Percentiles rank a stretch among this genome's conserved stretches.
phyloP scores from a whole-genome alignment of 2,113 vertebrate species.

The Monarcha castaneiventris region DNA sequence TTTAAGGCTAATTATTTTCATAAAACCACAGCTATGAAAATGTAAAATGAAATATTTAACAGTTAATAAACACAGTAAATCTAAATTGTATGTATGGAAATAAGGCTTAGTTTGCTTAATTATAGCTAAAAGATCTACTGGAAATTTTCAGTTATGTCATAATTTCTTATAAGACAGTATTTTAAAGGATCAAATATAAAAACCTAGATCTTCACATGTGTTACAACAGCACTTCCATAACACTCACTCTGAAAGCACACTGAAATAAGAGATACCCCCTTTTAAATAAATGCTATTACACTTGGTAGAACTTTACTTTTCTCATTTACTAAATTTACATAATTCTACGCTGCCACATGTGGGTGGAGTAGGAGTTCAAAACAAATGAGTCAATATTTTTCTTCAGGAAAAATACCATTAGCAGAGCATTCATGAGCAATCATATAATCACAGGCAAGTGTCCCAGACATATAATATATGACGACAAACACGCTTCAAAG shows the following conservation, averaged over 20 bases:
- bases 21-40: not conserved
- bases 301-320: slow-evolving; percentile 54
- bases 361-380: slow-evolving; percentile 67
- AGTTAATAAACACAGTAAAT: not conserved
- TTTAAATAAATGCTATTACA: slow-evolving; percentile 11
- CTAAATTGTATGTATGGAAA: not conserved
- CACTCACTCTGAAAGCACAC: not conserved
- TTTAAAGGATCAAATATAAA: not conserved
- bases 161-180: not conserved
- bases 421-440: slow-evolving; percentile 64
- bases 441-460: slow-evolving; percentile 64
- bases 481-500: not conserved
- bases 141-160: not conserved
- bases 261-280: not conserved
- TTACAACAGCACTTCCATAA: not conserved
- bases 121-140: not conserved
- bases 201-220: not conserved
- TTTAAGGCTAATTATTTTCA: not conserved
- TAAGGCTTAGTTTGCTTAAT: not conserved
- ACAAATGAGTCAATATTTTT: slow-evolving; percentile 71
- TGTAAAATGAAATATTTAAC: not conserved
- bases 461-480: slow-evolving; percentile 54
- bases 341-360: slow-evolving; percentile 59
- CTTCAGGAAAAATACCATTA: slow-evolving; percentile 62
- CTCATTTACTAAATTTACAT: slow-evolving; percentile 61